phyloP scores from a whole-genome alignment of 2,888 invertebrate species.

The Protonemura montana region DNA sequence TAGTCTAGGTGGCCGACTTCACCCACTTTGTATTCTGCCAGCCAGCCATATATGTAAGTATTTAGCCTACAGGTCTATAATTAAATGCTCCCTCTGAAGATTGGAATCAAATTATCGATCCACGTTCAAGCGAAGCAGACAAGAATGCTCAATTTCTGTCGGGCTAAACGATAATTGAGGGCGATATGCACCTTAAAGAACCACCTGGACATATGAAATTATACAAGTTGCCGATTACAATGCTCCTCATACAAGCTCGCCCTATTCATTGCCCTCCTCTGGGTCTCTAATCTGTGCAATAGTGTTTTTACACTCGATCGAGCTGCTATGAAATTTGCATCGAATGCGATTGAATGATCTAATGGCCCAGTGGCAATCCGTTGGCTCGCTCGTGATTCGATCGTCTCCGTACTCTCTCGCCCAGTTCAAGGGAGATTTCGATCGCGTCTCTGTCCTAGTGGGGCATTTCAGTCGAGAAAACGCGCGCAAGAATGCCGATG shows the following conservation, averaged over 20 bases:
- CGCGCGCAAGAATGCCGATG: not conserved
- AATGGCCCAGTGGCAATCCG: slow-evolving; percentile 1
- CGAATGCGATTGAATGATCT: slow-evolving; percentile 4
- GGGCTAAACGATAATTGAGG: slow-evolving; percentile 47
- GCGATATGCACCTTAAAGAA: slow-evolving; percentile 40
- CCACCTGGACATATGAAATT: slow-evolving; percentile 4
- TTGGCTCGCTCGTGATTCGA: not conserved
- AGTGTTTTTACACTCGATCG: not conserved
- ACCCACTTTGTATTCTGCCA: slow-evolving; percentile 44
- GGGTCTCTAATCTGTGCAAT: slow-evolving; percentile 12
- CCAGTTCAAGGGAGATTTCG: not conserved
- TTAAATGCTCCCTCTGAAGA: slow-evolving; percentile 46
- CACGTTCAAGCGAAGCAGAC: slow-evolving; percentile 36
- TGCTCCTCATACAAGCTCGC: not conserved
- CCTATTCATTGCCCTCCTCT: not conserved
- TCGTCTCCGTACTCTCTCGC: not conserved
- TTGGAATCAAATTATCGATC: slow-evolving; percentile 49
- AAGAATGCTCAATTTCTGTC: slow-evolving; percentile 41
- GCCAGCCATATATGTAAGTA: slow-evolving; percentile 40
- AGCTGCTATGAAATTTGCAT: not conserved
- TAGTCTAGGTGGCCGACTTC: slow-evolving; percentile 29
- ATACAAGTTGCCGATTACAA: not conserved
- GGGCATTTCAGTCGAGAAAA: not conserved
- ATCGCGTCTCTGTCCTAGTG: not conserved
- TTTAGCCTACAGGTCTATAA: slow-evolving; percentile 46